phyloP scores from a whole-genome alignment of 2,888 invertebrate species.

The Synergus umbraculus region DNA sequence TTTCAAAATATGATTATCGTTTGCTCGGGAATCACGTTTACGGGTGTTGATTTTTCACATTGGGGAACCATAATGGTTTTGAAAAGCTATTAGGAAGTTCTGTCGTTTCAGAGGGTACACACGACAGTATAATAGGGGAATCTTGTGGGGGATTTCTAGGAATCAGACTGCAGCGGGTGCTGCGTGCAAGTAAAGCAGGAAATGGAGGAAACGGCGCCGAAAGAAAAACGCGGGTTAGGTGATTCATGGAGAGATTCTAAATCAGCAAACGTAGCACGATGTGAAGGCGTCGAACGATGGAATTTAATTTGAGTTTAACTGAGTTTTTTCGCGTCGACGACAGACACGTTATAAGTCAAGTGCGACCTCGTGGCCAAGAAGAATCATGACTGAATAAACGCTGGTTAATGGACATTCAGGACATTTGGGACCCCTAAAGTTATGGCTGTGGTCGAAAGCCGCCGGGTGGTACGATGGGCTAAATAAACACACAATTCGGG shows the following conservation, averaged over 20 bases:
- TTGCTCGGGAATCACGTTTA: background rate
- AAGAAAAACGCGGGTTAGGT: conserved; percentile 35
- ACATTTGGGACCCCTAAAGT: conserved; percentile 32
- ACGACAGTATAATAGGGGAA: conserved; percentile 34
- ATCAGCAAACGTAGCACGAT: conserved; percentile 20
- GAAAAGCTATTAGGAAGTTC: conserved; percentile 34
- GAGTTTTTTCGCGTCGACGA: conserved; percentile 31
- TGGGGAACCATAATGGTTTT: conserved; percentile 22
- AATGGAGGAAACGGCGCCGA: conserved; percentile 29
- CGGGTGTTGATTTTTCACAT: conserved; percentile 34
- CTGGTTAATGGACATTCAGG: conserved; percentile 34
- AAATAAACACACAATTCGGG: conserved; percentile 39
- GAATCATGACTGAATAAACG: conserved; percentile 30
- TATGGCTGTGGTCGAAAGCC: conserved; percentile 19
- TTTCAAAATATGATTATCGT: conserved; percentile 31
- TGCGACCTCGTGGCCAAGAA: conserved; percentile 15
- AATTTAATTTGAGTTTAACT: conserved; percentile 40
- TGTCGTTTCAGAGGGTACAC: conserved; percentile 32
- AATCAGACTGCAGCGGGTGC: conserved; percentile 9
- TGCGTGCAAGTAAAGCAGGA: conserved; percentile 40
- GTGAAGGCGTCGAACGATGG: conserved; percentile 10
- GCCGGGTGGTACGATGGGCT: conserved; percentile 26
- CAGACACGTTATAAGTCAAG: conserved; percentile 33
- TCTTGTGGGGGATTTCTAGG: conserved; percentile 27
- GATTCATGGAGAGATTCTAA: conserved; percentile 36